Percentiles rank a stretch among this genome's conserved stretches.
Conservation (phyloP, 2,888 invertebrate species). For the Actias luna region DNA sequence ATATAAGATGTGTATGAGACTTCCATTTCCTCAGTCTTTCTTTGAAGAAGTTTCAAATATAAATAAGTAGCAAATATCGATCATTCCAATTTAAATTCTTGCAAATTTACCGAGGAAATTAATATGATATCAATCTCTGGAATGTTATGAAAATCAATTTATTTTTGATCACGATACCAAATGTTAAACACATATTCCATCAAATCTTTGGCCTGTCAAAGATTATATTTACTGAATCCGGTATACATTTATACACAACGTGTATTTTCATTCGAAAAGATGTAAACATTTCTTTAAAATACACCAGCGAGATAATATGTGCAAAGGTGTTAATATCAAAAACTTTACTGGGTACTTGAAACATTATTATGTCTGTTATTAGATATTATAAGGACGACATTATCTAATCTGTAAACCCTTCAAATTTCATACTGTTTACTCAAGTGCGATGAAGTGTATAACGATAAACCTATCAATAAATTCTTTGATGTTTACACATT, state of each 20-base stretch:
- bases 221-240: background rate
- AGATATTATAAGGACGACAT: background rate
- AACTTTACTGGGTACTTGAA: background rate
- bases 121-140: background rate
- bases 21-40: no score
- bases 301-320: background rate
- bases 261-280: background rate
- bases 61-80: background rate
- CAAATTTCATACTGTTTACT: slow-evolving; percentile 1
- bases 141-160: background rate
- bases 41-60: no score
- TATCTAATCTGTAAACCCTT: slow-evolving; percentile 1
- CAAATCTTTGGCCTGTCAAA: background rate
- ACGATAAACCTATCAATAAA: background rate
- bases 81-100: background rate
- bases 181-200: background rate
- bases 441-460: background rate
- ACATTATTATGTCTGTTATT: background rate
- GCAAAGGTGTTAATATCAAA: background rate
- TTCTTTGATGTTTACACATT: slow-evolving; percentile 4
- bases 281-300: background rate
- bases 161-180: background rate
- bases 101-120: background rate
- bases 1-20: no score
- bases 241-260: background rate